Evolutionary conservation across 2,888 invertebrate genomes (phyloP).

Genomic region (Drosophila mercatorum): DNA sequence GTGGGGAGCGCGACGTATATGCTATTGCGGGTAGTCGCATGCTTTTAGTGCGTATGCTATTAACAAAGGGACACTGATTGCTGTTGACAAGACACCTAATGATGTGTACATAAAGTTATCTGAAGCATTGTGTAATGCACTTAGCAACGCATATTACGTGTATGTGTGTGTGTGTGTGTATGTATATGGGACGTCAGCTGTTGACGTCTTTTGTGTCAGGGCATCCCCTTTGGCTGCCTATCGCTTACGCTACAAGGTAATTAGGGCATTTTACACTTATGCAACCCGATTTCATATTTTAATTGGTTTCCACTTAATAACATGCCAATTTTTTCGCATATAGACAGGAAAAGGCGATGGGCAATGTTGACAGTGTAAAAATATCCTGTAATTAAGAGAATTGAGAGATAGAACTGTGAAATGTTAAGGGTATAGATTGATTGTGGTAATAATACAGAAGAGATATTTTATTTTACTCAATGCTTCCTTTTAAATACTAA

Average conservation of each 20-base stretch:
- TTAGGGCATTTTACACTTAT: conserved; percentile 40
- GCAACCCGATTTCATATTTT: conserved; percentile 35
- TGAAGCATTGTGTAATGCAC: conserved; percentile 58
- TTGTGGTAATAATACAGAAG: background rate
- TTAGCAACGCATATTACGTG: conserved; percentile 37
- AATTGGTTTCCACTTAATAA: conserved; percentile 54
- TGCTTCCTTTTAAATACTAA: too few species aligned
- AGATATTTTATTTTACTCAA: too few species aligned
- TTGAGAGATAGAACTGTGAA: too few species aligned
- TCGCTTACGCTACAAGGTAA: conserved; percentile 42
- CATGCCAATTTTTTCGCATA: background rate
- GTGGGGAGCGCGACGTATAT: background rate
- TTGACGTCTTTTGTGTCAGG: conserved; percentile 10
- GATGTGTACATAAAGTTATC: conserved; percentile 64
- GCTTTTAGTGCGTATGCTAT: conserved; percentile 57
- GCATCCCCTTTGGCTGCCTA: conserved; percentile 27
- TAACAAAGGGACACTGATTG: conserved; percentile 73
- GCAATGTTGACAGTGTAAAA: background rate
- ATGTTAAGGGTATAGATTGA: background rate
- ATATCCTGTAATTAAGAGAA: background rate
- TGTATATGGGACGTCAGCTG: background rate
- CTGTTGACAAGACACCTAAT: conserved; percentile 68
- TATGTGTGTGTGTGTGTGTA: background rate
- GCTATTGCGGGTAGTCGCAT: conserved; percentile 33
- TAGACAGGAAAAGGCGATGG: background rate